Percentiles rank a stretch among this genome's conserved stretches.
phyloP scores from a whole-genome alignment of 2,113 vertebrate species.

The Nymphicus hollandicus region DNA sequence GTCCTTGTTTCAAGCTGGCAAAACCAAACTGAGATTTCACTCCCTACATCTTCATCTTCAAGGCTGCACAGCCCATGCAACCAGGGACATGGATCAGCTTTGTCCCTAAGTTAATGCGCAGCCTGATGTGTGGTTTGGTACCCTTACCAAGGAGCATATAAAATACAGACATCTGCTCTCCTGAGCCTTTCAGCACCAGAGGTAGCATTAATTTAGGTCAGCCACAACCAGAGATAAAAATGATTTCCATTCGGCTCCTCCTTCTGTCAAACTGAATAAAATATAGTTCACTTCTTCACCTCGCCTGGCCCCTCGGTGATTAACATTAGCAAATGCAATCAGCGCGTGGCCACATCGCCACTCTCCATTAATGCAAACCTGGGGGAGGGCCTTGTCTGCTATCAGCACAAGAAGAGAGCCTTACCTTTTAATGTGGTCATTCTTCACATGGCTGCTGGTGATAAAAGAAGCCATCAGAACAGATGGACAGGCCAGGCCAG shows the following conservation, averaged over 20 bases:
- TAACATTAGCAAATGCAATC: slow-evolving; percentile 53
- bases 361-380: slow-evolving; percentile 6
- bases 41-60: not conserved
- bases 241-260: slow-evolving; percentile 48
- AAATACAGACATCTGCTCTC: slow-evolving; percentile 46
- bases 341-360: not conserved
- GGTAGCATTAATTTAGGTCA: slow-evolving; percentile 37
- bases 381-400: not conserved
- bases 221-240: slow-evolving; percentile 40
- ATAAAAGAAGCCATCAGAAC: slow-evolving; percentile 38
- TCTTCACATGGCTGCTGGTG: slow-evolving; percentile 4
- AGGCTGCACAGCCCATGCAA: not conserved
- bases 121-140: not conserved
- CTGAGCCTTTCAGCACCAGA: slow-evolving; percentile 9
- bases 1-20: not conserved
- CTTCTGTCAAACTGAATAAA: slow-evolving; percentile 53
- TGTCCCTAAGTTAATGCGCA: not conserved
- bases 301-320: slow-evolving; percentile 35
- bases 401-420: slow-evolving; percentile 1
- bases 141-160: not conserved
- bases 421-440: not conserved
- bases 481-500: not conserved
- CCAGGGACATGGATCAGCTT: not conserved
- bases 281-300: slow-evolving; percentile 41
- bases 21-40: not conserved